These are phyloP conservation scores for Brachionus manjavacas DNA, from an alignment of 1,140 invertebrate species.

Conservation along the genomic window DNA sequence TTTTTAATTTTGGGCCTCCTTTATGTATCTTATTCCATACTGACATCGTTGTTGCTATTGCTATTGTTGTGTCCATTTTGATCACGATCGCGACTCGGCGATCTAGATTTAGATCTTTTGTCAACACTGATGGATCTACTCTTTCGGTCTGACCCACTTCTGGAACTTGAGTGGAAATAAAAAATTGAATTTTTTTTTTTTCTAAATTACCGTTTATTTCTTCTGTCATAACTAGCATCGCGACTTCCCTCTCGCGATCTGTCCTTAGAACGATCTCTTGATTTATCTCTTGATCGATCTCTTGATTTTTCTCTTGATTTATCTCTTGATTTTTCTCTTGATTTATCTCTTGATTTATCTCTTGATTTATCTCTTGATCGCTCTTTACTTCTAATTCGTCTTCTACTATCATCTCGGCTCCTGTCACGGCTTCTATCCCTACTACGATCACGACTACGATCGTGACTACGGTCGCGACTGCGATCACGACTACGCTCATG, in stretches of 20 bases:
- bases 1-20: too few species aligned
- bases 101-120: not conserved
- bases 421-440: not conserved
- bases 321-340: too few species aligned
- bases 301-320: not conserved
- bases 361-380: not conserved
- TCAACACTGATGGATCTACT: not conserved
- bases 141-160: not conserved
- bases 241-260: not conserved
- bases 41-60: constrained; percentile 10
- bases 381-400: not conserved
- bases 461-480: not conserved
- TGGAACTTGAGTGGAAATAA: not conserved
- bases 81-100: not conserved
- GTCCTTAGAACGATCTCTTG: not conserved
- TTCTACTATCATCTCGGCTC: not conserved
- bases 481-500: not conserved
- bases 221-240: not conserved
- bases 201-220: not conserved
- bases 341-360: too few species aligned
- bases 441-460: not conserved
- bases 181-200: not conserved
- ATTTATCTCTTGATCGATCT: not conserved
- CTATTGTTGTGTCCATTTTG: not conserved
- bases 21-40: not conserved